phyloP scores from a whole-genome alignment of 2,888 invertebrate genomes.

The Cephus spinipes region DNA sequence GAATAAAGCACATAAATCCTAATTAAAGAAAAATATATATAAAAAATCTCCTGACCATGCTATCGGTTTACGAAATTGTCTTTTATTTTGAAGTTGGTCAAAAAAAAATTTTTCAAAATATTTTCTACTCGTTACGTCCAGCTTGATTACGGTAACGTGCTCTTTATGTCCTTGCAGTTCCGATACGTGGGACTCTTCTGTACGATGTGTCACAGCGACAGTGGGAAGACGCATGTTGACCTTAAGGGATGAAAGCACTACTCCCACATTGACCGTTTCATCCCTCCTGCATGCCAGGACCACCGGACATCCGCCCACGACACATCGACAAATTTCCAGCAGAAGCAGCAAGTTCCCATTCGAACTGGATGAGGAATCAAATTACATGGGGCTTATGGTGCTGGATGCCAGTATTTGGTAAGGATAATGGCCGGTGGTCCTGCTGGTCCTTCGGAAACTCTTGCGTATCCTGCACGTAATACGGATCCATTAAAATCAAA shows the following conservation, averaged over 20 bases:
- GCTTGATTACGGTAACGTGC: too few species aligned
- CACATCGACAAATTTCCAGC: conserved; percentile 17
- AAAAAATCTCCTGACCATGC: too few species aligned
- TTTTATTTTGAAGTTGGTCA: too few species aligned
- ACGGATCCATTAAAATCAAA: too few species aligned
- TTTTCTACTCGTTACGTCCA: too few species aligned
- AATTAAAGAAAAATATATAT: too few species aligned
- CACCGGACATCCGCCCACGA: conserved; percentile 26
- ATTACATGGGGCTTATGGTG: conserved; percentile 1
- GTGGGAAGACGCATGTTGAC: neutral
- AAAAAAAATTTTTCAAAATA: too few species aligned
- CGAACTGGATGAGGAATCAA: neutral
- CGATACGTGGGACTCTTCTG: neutral
- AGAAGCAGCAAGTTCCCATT: neutral
- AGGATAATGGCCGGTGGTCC: conserved; percentile 6
- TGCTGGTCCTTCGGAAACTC: too few species aligned
- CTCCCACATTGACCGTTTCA: conserved; percentile 8
- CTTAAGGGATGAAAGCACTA: neutral
- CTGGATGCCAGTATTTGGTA: neutral
- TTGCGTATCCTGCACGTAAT: too few species aligned
- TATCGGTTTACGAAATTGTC: too few species aligned
- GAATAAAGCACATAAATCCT: too few species aligned
- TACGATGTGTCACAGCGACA: neutral
- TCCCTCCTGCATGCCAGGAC: conserved; percentile 14
- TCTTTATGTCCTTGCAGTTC: too few species aligned